Conservation (phyloP, 2,797 vertebrate species). For the Passerculus sandwichensis region DNA sequence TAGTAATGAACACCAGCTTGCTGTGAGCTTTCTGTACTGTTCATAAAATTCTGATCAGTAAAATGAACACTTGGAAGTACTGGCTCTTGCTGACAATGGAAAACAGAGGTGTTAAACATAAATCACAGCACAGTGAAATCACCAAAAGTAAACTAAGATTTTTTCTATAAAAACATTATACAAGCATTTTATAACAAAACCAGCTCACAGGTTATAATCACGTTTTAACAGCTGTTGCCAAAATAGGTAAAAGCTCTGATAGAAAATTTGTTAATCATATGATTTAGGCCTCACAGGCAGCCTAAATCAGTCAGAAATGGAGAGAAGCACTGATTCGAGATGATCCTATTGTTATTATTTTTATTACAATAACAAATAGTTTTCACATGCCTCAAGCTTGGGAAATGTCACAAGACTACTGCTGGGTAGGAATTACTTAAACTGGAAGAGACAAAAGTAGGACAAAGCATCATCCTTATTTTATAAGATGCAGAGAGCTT, state of each 20-base stretch:
- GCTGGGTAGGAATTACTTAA: background rate
- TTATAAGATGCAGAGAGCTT: background rate
- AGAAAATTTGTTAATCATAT: background rate
- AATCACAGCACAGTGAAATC: background rate
- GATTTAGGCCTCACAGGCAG: background rate
- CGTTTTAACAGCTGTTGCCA: conserved; percentile 35
- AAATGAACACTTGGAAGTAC: conserved; percentile 4
- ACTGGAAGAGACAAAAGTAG: background rate
- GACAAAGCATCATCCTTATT: background rate
- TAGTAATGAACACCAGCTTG: conserved; percentile 33
- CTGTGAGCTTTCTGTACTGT: background rate
- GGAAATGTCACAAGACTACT: background rate
- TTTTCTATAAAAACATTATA: background rate
- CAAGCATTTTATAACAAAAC: background rate
- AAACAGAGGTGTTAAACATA: conserved; percentile 25
- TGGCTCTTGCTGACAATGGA: conserved; percentile 7
- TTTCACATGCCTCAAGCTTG: background rate
- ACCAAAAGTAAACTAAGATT: background rate
- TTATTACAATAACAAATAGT: background rate
- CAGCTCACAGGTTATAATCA: background rate
- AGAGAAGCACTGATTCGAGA: background rate
- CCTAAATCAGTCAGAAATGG: background rate
- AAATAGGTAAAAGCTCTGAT: background rate
- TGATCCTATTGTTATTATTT: background rate
- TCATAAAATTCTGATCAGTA: conserved; percentile 16